Evolutionary conservation across 2,888 invertebrate genomes (phyloP), one percentile per base, ranked within the genome.

Genomic region (Heliconius cydno): DNA sequence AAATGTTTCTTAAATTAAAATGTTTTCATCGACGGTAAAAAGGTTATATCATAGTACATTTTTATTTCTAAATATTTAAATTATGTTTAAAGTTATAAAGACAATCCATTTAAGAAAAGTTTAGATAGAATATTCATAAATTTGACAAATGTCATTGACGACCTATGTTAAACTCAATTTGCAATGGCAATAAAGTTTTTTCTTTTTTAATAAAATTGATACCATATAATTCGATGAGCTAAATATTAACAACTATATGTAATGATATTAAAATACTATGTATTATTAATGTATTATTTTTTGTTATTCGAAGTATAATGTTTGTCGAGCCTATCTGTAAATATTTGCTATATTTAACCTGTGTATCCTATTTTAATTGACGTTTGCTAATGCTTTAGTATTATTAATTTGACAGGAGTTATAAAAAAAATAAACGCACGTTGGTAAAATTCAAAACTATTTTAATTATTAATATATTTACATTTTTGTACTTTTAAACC

Each of bases 111-210:
- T 60, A 22, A 60, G 0, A 60, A n/a, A 57, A 7, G 9, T n/a
- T 12, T 60, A n/a, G 10, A 52, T 52, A 60, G 12, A n/a, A 60
- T 60, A n/a, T 4, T 3, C 4, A n/a, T 60, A 1, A 60, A 60
- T 60, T 60, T n/a, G n/a, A 60, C n/a, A 60, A 60, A 60, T 60
- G n/a, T 22, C 60, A 60, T 60, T 60, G 60, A 60, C 60, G n/a
- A n/a, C n/a, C 34, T 30, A 30, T n/a, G 0, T 3, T 9, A n/a
- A 52, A 0, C 22, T 52, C 22, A 52, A 52, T 52, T 52, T 52
- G 19, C 15, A 15, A 46, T 46, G 46, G 46, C 46, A 41, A 46
- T 52, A 52, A 52, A 9, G 52, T 19, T 52, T 52, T 52, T 52
- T 22, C 22, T 52, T 52, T 52, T 52, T 52, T 52, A 52, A 22